Evolutionary conservation across 2,113 vertebrate genomes (phyloP).

Genomic region (Arizona elegans): DNA sequence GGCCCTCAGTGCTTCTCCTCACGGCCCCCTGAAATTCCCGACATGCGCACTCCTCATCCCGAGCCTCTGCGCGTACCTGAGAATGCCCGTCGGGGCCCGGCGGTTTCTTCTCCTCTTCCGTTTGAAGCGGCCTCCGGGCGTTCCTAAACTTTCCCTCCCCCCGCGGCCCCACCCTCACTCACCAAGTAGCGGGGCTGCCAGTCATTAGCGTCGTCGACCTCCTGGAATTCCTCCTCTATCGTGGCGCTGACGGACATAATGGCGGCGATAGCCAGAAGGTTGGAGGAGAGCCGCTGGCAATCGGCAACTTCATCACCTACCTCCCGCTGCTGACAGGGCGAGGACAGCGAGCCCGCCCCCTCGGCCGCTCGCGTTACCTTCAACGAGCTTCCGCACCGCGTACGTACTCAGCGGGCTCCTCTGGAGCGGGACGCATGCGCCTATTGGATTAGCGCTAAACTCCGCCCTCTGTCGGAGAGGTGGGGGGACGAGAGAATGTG

Average conservation of each 20-base stretch:
- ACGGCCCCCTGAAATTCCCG: not conserved
- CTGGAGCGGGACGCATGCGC: not conserved
- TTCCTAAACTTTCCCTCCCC: not conserved
- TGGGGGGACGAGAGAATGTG: not conserved
- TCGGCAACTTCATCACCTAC: conserved; percentile 42
- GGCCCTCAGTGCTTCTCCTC: not conserved
- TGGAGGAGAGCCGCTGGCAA: conserved; percentile 12
- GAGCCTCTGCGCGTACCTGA: not conserved
- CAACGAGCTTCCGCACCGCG: not conserved
- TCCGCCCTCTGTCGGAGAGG: not conserved
- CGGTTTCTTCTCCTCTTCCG: not conserved
- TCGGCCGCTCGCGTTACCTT: not conserved
- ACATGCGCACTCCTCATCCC: not conserved
- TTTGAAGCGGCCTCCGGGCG: not conserved
- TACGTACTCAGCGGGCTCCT: conserved; percentile 14
- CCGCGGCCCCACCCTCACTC: conserved; percentile 59
- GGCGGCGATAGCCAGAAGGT: conserved; percentile 5
- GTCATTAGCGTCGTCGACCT: conserved; percentile 79
- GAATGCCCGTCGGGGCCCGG: not conserved
- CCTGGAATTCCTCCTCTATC: conserved; percentile 83
- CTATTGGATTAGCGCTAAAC: not conserved
- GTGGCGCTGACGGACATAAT: conserved; percentile 55
- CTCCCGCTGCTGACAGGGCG: conserved; percentile 2
- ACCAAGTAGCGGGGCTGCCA: conserved; percentile 91
- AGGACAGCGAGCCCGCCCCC: not conserved